phyloP scores from a whole-genome alignment of 2,888 invertebrate genomes.

The Entomobrya multifasciata region DNA sequence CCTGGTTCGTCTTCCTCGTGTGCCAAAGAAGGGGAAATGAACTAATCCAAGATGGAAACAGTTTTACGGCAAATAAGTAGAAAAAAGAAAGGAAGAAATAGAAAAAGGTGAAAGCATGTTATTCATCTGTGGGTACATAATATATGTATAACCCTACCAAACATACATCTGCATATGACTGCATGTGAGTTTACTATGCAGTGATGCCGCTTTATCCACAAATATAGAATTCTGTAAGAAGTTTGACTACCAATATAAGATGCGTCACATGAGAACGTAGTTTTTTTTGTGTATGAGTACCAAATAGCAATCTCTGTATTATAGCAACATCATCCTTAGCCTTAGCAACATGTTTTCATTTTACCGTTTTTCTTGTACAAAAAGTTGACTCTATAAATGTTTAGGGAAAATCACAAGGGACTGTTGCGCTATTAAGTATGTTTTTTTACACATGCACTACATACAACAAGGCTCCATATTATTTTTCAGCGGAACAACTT shows the following conservation, averaged over 20 bases:
- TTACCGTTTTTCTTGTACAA: conserved; percentile 43
- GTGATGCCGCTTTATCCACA: background rate
- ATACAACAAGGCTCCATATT: conserved; percentile 13
- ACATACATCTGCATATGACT: background rate
- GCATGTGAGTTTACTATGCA: background rate
- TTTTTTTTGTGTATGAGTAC: conserved; percentile 29
- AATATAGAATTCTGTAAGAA: background rate
- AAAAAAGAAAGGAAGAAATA: conserved; percentile 33
- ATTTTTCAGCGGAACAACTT: conserved; percentile 16
- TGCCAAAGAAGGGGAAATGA: conserved; percentile 36
- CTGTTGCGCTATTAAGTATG: conserved; percentile 50
- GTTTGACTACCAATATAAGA: background rate
- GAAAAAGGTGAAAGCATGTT: conserved; percentile 38
- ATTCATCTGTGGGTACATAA: background rate
- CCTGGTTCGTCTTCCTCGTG: background rate
- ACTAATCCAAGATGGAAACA: conserved; percentile 68
- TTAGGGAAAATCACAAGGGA: conserved; percentile 63
- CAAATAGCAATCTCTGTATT: too few relatives aligned
- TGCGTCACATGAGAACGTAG: background rate
- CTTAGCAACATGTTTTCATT: background rate
- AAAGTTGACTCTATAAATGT: conserved; percentile 61
- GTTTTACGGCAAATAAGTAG: conserved; percentile 70
- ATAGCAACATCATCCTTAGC: too few relatives aligned
- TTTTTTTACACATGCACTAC: background rate
- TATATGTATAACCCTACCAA: background rate